phyloP scores from a whole-genome alignment of 2,797 vertebrate species.

The Pseudocheirus occidentalis region DNA sequence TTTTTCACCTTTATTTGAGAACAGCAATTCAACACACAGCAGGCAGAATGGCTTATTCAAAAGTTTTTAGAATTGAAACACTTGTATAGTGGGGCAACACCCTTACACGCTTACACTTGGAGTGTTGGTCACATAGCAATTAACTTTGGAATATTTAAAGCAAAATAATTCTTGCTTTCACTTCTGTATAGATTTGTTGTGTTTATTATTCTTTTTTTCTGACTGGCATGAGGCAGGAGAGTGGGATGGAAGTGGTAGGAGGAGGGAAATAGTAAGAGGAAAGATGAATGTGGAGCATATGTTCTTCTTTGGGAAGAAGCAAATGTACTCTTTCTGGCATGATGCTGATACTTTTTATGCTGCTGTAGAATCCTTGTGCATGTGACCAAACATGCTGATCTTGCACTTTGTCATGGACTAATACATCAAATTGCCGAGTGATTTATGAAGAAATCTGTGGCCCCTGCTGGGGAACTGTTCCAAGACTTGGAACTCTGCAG shows the following conservation, averaged over 20 bases:
- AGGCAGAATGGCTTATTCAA: not conserved
- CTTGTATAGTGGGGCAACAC: not conserved
- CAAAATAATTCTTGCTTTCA: not conserved
- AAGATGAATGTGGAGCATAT: not conserved
- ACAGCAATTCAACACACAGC: not conserved
- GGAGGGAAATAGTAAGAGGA: not conserved
- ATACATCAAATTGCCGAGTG: conserved; percentile 20
- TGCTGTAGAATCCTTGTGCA: not conserved
- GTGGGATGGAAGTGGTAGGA: not conserved
- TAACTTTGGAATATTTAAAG: not conserved
- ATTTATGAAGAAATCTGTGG: not conserved
- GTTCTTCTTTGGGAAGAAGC: not conserved
- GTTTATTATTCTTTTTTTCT: not conserved
- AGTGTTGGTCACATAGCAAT: not conserved
- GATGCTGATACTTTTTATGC: not conserved
- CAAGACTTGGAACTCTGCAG: not conserved
- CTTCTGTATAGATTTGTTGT: not conserved
- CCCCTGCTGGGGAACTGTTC: not conserved
- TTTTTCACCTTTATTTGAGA: not conserved
- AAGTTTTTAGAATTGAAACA: not conserved
- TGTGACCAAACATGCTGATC: not conserved
- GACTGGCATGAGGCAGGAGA: not conserved
- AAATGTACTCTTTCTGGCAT: not conserved
- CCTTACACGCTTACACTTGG: not conserved
- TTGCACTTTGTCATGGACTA: conserved; percentile 8